A percentile compares a stretch with the other conserved stretches of the same genome.
Evolutionary conservation across 2,113 vertebrate species (phyloP).

Genomic region (Psophia crepitans): DNA sequence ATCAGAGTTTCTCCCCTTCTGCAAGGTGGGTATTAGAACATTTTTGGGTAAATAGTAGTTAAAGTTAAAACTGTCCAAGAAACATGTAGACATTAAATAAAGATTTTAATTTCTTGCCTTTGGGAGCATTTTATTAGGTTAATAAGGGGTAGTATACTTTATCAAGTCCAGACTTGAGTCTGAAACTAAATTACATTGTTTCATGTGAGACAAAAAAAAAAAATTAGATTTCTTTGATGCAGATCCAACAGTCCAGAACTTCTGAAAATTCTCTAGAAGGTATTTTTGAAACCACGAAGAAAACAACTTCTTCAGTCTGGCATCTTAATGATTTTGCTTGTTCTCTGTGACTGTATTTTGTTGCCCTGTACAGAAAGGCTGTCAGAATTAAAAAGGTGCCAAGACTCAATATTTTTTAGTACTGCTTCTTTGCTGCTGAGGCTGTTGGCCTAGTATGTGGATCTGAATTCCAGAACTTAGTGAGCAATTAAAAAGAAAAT

Average conservation of each 20-base stretch:
- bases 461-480: background rate
- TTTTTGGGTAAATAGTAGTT: background rate
- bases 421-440: background rate
- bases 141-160: background rate
- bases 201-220: background rate
- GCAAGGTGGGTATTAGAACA: background rate
- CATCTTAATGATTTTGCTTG: background rate
- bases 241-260: background rate
- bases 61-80: background rate
- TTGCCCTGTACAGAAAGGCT: background rate
- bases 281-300: background rate
- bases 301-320: background rate
- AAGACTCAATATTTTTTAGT: background rate
- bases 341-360: background rate
- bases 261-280: background rate
- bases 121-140: background rate
- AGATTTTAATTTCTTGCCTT: background rate
- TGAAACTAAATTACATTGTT: background rate
- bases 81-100: background rate
- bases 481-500: background rate
- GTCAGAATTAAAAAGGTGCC: background rate
- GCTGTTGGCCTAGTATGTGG: background rate
- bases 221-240: background rate
- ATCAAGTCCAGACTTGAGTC: background rate
- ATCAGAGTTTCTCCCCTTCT: background rate